phyloP scores from a whole-genome alignment of 35 echinoderm and acorn worm genomes.

The Apostichopus japonicus region DNA sequence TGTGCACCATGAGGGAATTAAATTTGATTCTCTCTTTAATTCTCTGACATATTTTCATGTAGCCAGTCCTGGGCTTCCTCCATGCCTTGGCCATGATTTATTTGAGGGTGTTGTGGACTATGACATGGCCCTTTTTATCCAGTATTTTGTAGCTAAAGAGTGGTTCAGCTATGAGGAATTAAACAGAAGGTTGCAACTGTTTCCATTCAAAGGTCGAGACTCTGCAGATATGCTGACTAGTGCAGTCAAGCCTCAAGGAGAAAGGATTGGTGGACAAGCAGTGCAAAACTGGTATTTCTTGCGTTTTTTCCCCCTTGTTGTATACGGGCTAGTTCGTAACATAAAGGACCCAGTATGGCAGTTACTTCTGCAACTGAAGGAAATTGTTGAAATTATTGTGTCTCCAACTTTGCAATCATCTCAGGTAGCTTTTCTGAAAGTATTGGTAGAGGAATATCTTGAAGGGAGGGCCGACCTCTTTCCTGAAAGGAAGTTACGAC shows the following conservation, averaged over 20 bases:
- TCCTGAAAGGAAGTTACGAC: constrained; percentile 44
- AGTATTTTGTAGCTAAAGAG: constrained; percentile 53
- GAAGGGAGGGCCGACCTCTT: constrained; percentile 35
- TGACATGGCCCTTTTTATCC: constrained; percentile 64
- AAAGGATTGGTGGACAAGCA: background rate
- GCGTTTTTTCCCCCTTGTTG: background rate
- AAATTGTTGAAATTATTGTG: too few species aligned
- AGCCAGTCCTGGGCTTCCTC: constrained; percentile 60
- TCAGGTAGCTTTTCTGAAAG: background rate
- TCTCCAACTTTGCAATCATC: background rate
- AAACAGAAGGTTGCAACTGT: too few species aligned
- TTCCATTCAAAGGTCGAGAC: too few species aligned
- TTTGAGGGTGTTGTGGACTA: constrained; percentile 79
- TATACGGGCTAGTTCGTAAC: background rate
- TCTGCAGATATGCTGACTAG: too few species aligned
- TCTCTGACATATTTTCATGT: constrained; percentile 73
- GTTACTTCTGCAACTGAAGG: too few species aligned
- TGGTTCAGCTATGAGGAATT: constrained; percentile 66
- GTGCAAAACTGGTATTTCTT: background rate
- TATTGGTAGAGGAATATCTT: constrained; percentile 62
- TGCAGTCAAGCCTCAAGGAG: background rate
- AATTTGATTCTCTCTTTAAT: constrained; percentile 73
- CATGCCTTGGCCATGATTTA: constrained; percentile 79
- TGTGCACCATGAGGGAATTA: constrained; percentile 38
- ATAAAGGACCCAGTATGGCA: background rate